These are phyloP conservation scores for Actenoides hombroni DNA, from an alignment of 2,113 vertebrate species.

Conservation along the genomic window DNA sequence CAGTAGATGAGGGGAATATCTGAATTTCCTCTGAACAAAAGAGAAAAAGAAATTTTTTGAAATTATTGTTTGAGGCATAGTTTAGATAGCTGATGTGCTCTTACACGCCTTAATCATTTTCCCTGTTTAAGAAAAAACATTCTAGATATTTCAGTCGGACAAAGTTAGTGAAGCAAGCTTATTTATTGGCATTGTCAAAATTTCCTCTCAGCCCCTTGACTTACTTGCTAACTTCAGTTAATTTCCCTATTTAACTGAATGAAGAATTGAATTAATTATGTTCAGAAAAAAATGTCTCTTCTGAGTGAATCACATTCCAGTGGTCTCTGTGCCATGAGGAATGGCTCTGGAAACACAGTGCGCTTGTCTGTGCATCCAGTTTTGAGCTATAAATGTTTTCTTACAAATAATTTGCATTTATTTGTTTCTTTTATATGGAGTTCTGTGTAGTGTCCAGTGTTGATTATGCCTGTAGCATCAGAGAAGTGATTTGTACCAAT, in stretches of 20 bases:
- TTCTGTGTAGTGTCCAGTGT: neutral
- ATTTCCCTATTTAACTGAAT: slow-evolving; percentile 20
- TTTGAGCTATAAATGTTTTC: neutral
- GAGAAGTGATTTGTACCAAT: neutral
- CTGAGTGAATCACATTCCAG: neutral
- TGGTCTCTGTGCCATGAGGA: neutral
- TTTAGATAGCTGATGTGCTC: neutral
- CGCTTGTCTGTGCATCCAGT: neutral
- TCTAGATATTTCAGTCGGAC: neutral
- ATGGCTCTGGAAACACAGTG: neutral
- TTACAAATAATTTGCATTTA: neutral
- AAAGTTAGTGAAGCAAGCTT: neutral
- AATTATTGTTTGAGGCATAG: neutral
- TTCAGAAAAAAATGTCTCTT: neutral
- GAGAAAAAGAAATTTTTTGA: neutral
- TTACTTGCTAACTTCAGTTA: slow-evolving; percentile 41
- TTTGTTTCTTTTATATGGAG: neutral
- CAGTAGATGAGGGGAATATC: neutral
- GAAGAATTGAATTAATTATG: slow-evolving; percentile 23
- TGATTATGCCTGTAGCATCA: neutral
- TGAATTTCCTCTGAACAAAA: neutral
- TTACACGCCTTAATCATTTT: neutral
- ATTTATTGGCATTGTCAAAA: slow-evolving; percentile 20
- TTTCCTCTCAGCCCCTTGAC: slow-evolving; percentile 19
- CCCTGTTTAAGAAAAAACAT: neutral